These are phyloP conservation scores for Germaria angustata DNA, from an alignment of 2,888 invertebrate species.

Conservation along the genomic window DNA sequence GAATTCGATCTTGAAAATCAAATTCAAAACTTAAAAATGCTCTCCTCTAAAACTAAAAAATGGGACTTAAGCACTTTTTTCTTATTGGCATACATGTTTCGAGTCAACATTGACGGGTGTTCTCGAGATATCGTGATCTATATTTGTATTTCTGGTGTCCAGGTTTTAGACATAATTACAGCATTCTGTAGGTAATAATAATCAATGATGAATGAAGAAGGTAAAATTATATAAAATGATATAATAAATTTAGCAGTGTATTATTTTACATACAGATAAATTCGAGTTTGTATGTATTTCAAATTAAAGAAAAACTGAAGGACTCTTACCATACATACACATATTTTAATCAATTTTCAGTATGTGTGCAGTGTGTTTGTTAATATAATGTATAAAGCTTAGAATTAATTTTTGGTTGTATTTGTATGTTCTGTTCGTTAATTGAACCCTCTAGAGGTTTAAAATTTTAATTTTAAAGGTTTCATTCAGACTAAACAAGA, in stretches of 20 bases:
- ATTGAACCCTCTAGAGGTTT: background rate
- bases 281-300: background rate
- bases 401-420: constrained; percentile 12
- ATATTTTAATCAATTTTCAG: background rate
- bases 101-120: too few species aligned
- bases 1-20: too few species aligned
- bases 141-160: too few species aligned
- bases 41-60: too few species aligned
- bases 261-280: background rate
- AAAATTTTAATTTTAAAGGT: background rate
- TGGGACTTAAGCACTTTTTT: too few species aligned
- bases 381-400: constrained; percentile 37
- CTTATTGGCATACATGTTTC: too few species aligned
- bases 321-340: too few species aligned
- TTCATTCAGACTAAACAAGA: constrained; percentile 35
- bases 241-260: background rate
- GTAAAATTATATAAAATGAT: background rate
- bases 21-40: too few species aligned
- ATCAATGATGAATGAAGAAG: background rate
- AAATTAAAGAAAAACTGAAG: background rate
- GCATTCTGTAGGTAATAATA: too few species aligned
- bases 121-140: too few species aligned
- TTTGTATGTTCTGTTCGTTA: constrained; percentile 3
- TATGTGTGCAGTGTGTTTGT: too few species aligned
- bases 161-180: too few species aligned